A percentile compares a stretch with the other conserved stretches of the same genome.
Evolutionary conservation across 2,113 vertebrate species (phyloP).

Genomic region (Malurus alboscapulatus): DNA sequence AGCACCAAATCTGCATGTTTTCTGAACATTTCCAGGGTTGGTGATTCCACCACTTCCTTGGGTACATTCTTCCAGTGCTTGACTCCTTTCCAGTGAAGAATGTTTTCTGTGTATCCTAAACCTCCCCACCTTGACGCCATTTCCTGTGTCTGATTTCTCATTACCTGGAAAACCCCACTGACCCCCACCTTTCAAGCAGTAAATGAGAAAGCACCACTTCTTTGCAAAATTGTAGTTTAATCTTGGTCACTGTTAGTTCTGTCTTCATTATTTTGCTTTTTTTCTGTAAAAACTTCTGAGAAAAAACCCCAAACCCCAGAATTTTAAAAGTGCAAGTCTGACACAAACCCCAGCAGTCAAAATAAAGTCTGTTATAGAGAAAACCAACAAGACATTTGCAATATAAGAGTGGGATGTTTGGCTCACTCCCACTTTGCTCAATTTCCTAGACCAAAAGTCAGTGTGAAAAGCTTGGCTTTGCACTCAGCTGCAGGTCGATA

Average conservation of each 20-base stretch:
- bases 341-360: neutral
- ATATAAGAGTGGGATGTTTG: neutral
- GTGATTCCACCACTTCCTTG: neutral
- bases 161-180: accelerated
- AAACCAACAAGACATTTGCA: neutral
- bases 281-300: neutral
- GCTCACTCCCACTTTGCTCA: neutral
- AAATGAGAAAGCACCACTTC: neutral
- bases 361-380: neutral
- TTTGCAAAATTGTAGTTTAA: neutral
- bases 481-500: neutral
- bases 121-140: neutral
- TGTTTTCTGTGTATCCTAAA: neutral
- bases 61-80: neutral
- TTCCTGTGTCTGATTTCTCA: neutral
- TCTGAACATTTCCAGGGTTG: neutral
- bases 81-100: neutral
- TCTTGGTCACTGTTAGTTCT: neutral
- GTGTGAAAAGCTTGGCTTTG: neutral
- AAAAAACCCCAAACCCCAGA: accelerated
- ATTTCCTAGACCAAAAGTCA: neutral
- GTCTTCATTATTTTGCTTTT: neutral
- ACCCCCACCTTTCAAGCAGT: neutral
- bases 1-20: neutral
- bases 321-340: neutral